Base-by-base conservation (phyloP, 2,113 vertebrate genomes). In the Pangasianodon hypophthalmus region DNA sequence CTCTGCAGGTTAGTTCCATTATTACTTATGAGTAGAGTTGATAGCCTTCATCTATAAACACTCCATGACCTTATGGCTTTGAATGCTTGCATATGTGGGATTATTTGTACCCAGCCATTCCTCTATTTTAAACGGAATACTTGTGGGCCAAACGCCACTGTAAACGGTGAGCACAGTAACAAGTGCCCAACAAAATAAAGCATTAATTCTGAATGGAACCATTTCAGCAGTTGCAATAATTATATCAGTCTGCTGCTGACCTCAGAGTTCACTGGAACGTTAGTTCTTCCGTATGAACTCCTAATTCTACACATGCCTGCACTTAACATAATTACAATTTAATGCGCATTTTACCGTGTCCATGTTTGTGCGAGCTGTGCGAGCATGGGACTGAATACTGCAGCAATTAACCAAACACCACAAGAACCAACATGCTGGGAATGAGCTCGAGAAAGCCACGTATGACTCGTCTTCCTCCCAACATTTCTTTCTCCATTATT, bases 301-400 rank as follows among this genome's bases (percentile, higher is more conserved):
- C 89, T 91, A 90, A 94, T 94, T 93, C 93, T 91, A 93, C 96
- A 96, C 95, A 93, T 96, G 96, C 88, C 94, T 95, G 91, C 94
- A 95, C 94, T 96, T 96, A 95, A 90, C 89, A 91, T 96, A 95
- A 96, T 95, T 95, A 91, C 93, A 90, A 93, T 95, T 94, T 91
- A 90, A 95, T 94, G 86, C 93, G 91, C 89, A 89, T 86, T 92
- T 95, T 85, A 80, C 82, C 82, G 84, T 62, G 91, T 94, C 94
- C 95, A 93, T 94, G 91, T 95, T 95, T 94, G 81, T 92, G 90
- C 92, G 92, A 54, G 80, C 93, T 85, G 88, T 87, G 90, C 92
- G 88, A 94, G 93, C 91, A 89, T 77, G 90, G 90, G 89, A 87
- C 92, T 91, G 93, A 80, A 88, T 62, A 52, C 56, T 71, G 87